Conservation (phyloP, 2,797 vertebrate genomes). For the Poecile montanus region DNA sequence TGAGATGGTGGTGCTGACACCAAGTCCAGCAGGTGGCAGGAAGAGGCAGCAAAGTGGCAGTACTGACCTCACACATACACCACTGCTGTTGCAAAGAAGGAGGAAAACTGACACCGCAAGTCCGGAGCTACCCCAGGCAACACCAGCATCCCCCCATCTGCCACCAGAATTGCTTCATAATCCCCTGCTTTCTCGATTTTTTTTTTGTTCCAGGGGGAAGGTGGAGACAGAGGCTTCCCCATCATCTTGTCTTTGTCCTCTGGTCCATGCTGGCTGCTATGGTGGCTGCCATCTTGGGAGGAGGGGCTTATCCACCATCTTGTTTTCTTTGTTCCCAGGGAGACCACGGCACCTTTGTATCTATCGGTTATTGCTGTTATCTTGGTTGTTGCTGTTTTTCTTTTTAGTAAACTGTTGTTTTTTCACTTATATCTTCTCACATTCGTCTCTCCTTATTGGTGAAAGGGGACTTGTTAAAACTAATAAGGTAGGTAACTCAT, state of each 20-base stretch:
- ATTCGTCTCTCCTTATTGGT: not conserved
- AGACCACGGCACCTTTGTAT: not conserved
- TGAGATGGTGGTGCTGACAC: not conserved
- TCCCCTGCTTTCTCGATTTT: not conserved
- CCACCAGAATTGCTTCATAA: not conserved
- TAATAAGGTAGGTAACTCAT: not conserved
- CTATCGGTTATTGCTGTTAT: not conserved
- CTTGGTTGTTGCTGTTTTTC: not conserved
- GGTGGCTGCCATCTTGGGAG: not conserved
- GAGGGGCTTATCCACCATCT: not conserved
- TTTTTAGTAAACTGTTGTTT: not conserved
- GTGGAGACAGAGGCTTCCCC: not conserved
- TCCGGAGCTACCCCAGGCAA: not conserved
- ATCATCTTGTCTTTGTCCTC: not conserved
- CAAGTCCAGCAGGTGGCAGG: not conserved
- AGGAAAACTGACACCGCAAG: not conserved
- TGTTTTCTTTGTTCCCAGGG: not conserved
- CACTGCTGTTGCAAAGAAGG: not conserved
- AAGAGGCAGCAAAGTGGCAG: not conserved
- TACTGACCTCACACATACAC: not conserved
- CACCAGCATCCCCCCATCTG: not conserved
- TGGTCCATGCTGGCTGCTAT: not conserved
- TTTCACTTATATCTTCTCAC: not conserved
- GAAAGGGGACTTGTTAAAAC: not conserved
- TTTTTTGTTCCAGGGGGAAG: not conserved